Conservation (phyloP, 2,113 vertebrate genomes). For the Electrona antarctica region DNA sequence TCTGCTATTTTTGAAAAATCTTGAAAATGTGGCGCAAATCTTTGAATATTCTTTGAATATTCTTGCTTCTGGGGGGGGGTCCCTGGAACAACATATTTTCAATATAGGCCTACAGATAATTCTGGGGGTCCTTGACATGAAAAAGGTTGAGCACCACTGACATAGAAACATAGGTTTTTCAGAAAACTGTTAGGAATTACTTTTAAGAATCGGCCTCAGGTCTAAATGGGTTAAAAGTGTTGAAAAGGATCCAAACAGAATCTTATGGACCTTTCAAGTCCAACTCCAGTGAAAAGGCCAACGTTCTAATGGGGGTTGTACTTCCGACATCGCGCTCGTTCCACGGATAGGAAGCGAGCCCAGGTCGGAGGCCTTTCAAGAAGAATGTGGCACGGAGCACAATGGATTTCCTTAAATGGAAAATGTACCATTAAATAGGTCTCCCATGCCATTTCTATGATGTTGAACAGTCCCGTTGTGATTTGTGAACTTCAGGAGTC, state of each 20-base stretch:
- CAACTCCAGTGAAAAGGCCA: slow-evolving; percentile 22
- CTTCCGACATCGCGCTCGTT: neutral
- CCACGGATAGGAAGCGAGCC: neutral
- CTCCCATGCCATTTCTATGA: neutral
- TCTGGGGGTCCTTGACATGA: no score
- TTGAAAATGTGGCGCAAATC: no score
- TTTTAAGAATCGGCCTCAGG: no score
- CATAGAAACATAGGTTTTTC: no score
- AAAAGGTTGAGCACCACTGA: no score
- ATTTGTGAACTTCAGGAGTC: neutral
- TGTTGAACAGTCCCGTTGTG: neutral
- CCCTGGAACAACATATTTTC: no score
- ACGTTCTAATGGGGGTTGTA: slow-evolving; percentile 5
- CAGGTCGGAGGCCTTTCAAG: neutral
- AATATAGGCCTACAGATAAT: no score
- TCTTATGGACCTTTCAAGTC: slow-evolving; percentile 37
- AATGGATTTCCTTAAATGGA: neutral
- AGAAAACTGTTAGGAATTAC: no score
- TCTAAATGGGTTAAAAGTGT: slow-evolving; percentile 19
- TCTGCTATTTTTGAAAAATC: no score
- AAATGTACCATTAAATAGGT: neutral
- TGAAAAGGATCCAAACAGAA: slow-evolving; percentile 32
- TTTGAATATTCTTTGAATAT: no score
- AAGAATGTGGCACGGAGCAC: neutral
- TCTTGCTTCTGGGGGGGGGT: no score